Base-by-base conservation (phyloP, 2,113 vertebrate genomes). In the Oryzias woworae region DNA sequence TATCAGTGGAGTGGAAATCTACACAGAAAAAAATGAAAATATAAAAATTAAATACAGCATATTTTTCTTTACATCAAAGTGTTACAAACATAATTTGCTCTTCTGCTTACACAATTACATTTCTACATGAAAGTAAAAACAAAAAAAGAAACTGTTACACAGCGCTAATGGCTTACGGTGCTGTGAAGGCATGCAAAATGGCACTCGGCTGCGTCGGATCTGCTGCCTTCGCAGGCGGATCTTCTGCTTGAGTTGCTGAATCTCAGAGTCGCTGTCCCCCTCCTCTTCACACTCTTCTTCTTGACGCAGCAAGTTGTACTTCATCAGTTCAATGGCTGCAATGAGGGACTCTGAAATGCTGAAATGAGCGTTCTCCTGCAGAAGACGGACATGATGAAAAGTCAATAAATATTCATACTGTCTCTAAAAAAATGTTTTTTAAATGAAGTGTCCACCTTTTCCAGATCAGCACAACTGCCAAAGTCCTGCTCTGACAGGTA, bases 401-500 rank as follows among this genome's bases (percentile, higher is more conserved):
- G 50, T 53, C 4, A 47, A 12, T 10, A 12, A 36, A 36, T 36
- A 36, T 36, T 36, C 36, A 36, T 13, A 10, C 2, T 12, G 3
- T 36, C 36, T 36, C 36, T 2, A 36, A 3, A 36, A 10, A 10
- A 10, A 3, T 14, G 1, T 23, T 45, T 52, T 42, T 51, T 49
- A 1, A 8, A 64, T n/a, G 3, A 46, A 44, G 14, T 1, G 1
- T 71, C 47, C 60, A 96, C 97, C 96, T 98, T 99, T 79, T 99
- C 97, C 15, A 99, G 92, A 79, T 99, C 97, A 63, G 97, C 97
- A 83, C 97, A 99, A 85, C 97, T 99, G 80, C 97, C 97, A 6
- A 99, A 99, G 89, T 99, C 97, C 91, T 99, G 97, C 90, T 99
- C 97, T 7, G 97, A 98, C 77, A 99, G 90, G 87, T 98, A 99